Evolutionary conservation across 2,797 vertebrate genomes (phyloP).

Genomic region (Scleropages formosus): DNA sequence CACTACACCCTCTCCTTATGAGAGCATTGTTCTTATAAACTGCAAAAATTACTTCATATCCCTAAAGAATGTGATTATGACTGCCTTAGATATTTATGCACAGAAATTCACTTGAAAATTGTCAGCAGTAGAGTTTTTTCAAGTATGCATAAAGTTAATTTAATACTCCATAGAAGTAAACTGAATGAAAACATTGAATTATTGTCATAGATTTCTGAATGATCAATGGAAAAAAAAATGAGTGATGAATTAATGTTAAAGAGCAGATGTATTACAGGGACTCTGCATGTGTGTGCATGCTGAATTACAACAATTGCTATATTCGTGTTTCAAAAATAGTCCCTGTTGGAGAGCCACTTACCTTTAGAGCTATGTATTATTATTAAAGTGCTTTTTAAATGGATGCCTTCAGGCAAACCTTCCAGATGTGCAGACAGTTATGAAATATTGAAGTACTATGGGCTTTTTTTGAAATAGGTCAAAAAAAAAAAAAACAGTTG

Average conservation of each 20-base stretch:
- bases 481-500: neutral
- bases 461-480: neutral
- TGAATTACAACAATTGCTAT: neutral
- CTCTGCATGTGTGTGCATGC: neutral
- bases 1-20: no score
- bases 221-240: no score
- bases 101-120: no score
- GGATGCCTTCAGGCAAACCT: conserved; percentile 23
- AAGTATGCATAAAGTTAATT: neutral
- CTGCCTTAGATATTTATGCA: no score
- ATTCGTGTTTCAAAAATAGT: neutral
- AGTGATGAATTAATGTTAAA: no score
- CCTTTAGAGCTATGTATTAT: conserved; percentile 23
- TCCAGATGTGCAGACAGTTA: conserved; percentile 20
- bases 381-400: conserved; percentile 19
- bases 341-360: conserved; percentile 2
- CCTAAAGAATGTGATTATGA: no score
- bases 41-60: no score
- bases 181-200: neutral
- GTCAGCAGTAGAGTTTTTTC: no score
- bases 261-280: neutral
- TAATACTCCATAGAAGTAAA: neutral
- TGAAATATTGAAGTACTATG: neutral
- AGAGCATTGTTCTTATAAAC: no score
- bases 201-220: neutral